Percentiles rank a stretch among this genome's conserved stretches.
Evolutionary conservation across 2,797 vertebrate species (phyloP).

Genomic region (Lepus townsendii): DNA sequence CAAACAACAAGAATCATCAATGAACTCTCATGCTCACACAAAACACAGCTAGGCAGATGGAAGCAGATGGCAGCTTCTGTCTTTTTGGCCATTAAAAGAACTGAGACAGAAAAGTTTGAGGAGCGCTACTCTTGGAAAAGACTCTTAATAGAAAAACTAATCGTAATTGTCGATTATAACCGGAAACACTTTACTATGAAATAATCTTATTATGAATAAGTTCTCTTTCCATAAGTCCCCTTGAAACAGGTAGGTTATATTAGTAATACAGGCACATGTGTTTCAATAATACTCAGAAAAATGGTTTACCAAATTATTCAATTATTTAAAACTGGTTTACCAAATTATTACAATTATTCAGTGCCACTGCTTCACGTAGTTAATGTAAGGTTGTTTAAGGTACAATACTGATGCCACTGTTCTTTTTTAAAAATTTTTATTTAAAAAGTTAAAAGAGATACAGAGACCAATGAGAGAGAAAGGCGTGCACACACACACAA

Average conservation of each 20-base stretch:
- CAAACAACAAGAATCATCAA: conserved; percentile 31
- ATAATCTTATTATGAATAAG: conserved; percentile 41
- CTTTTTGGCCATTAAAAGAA: background rate
- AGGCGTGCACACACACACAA: too few species aligned
- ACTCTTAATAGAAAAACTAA: conserved; percentile 2
- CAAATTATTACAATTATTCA: conserved; percentile 29
- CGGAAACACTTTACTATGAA: conserved; percentile 31
- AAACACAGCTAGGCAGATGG: background rate
- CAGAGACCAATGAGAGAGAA: too few species aligned
- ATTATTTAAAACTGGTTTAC: conserved; percentile 27
- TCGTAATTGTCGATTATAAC: background rate
- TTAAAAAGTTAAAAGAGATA: too few species aligned
- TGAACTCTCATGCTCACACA: background rate
- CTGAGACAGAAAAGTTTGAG: conserved; percentile 8
- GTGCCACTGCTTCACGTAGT: conserved; percentile 14
- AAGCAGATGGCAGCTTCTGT: background rate
- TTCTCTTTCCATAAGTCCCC: background rate
- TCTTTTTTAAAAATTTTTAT: background rate
- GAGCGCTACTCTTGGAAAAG: background rate
- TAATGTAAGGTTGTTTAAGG: conserved; percentile 18
- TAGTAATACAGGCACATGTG: background rate
- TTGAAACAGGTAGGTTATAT: conserved; percentile 29
- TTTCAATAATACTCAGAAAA: conserved; percentile 43
- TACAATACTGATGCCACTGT: background rate
- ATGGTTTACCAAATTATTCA: conserved; percentile 1